Conservation (phyloP, 1,140 invertebrate genomes). For the Dendroctonus ponderosae region DNA sequence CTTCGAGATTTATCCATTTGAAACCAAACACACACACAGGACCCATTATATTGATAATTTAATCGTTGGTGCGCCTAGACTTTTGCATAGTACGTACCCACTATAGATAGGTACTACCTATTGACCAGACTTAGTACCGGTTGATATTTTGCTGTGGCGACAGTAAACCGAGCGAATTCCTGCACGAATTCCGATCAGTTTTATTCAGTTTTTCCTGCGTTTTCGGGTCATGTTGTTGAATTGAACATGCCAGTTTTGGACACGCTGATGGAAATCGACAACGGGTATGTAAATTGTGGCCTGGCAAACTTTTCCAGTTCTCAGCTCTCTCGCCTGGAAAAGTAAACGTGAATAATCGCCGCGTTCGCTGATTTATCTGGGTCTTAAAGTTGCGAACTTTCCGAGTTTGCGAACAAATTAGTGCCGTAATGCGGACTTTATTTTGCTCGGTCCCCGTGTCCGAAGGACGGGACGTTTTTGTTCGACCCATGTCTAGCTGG, state of each 20-base stretch:
- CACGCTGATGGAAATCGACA: background rate
- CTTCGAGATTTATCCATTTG: constrained; percentile 31
- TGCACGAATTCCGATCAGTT: background rate
- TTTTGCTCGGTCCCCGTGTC: background rate
- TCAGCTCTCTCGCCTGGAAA: too few species aligned
- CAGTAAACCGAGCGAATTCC: constrained; percentile 7
- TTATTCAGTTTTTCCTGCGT: too few species aligned
- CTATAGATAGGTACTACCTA: constrained; percentile 13
- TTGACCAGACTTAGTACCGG: constrained; percentile 24
- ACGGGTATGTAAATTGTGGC: constrained; percentile 1
- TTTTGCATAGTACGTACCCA: constrained; percentile 16
- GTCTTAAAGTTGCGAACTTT: too few species aligned
- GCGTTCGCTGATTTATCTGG: too few species aligned
- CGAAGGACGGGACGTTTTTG: too few species aligned
- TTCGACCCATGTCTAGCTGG: too few species aligned
- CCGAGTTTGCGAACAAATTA: constrained; percentile 1
- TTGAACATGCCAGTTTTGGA: too few species aligned
- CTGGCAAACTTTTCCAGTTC: too few species aligned
- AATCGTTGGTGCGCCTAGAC: constrained; percentile 20
- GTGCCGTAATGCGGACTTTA: constrained; percentile 11
- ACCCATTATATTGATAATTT: constrained; percentile 35
- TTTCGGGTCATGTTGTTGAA: too few species aligned
- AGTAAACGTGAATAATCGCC: too few species aligned
- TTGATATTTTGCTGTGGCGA: constrained; percentile 19
- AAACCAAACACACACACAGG: background rate